phyloP scores from a whole-genome alignment of 2,797 vertebrate genomes.

The Malurus splendens region DNA sequence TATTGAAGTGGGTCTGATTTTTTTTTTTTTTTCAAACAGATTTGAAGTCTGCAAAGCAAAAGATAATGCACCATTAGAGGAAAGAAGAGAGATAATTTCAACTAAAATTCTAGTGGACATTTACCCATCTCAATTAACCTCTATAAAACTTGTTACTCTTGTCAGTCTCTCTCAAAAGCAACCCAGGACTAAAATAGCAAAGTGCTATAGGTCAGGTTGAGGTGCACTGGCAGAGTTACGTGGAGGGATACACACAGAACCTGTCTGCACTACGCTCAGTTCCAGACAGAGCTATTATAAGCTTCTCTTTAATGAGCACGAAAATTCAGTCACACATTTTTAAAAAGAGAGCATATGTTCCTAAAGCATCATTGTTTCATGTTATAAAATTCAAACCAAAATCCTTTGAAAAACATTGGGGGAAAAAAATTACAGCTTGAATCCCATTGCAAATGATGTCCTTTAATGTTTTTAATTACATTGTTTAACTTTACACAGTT shows the following conservation, averaged over 20 bases:
- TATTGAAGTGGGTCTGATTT: background rate
- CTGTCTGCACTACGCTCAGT: slow-evolving; percentile 11
- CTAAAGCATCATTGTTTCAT: background rate
- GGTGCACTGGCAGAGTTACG: slow-evolving; percentile 2
- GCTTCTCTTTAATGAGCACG: slow-evolving; percentile 39
- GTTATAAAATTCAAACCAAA: background rate
- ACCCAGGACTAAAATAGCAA: slow-evolving; percentile 53
- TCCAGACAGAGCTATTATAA: slow-evolving; percentile 30
- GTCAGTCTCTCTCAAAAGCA: slow-evolving; percentile 54
- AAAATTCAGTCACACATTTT: slow-evolving; percentile 33
- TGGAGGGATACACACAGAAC: background rate
- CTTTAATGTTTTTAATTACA: background rate
- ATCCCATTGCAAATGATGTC: background rate
- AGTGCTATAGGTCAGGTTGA: slow-evolving; percentile 52
- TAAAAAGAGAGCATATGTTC: background rate
- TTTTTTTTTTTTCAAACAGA: background rate
- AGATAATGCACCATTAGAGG: slow-evolving; percentile 27
- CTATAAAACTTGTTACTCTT: slow-evolving; percentile 32
- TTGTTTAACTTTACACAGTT: background rate
- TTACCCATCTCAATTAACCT: slow-evolving; percentile 57
- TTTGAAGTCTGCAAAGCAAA: slow-evolving; percentile 5
- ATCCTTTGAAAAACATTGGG: background rate
- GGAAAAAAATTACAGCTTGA: background rate
- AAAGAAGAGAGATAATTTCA: slow-evolving; percentile 29
- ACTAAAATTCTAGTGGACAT: slow-evolving; percentile 40